A percentile compares a stretch with the other conserved stretches of the same genome.
These are phyloP conservation scores for Protonemura montana DNA, from an alignment of 2,888 invertebrate species.

Conservation along the genomic window DNA sequence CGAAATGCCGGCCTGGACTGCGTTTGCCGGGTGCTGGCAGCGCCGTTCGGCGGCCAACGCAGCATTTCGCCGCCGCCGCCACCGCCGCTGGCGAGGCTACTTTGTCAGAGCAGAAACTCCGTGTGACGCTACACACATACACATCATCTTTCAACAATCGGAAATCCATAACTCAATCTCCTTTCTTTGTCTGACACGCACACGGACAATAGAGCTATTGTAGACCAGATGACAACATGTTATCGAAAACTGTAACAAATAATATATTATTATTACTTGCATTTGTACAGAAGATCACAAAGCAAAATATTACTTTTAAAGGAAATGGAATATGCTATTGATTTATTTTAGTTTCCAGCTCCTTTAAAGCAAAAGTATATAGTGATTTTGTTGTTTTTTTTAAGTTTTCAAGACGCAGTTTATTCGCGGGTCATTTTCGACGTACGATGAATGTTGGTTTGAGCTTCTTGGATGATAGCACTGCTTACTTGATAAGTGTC, in stretches of 20 bases:
- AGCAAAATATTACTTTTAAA: background rate
- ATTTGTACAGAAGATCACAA: background rate
- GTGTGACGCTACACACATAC: conserved; percentile 27
- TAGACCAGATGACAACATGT: conserved; percentile 28
- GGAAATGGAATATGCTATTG: background rate
- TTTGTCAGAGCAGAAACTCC: conserved; percentile 28
- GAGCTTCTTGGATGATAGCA: background rate
- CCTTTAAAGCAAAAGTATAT: background rate
- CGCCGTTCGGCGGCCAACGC: background rate
- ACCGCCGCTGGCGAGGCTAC: conserved; percentile 20
- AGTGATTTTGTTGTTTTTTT: too few species aligned
- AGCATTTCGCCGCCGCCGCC: background rate
- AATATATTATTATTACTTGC: conserved; percentile 23
- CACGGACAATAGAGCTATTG: conserved; percentile 36
- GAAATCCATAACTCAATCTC: conserved; percentile 41
- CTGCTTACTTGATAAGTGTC: background rate
- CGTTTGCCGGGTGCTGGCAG: background rate
- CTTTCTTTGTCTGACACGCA: conserved; percentile 32
- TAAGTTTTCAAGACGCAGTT: background rate
- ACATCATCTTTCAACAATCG: conserved; percentile 42
- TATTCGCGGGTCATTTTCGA: too few species aligned
- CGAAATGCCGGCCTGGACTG: conserved; percentile 24
- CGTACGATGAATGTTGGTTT: background rate
- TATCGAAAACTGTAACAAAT: conserved; percentile 31
- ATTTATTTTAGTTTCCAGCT: background rate